Conservation (phyloP, 2,113 vertebrate species). For the Ctenomys sociabilis region DNA sequence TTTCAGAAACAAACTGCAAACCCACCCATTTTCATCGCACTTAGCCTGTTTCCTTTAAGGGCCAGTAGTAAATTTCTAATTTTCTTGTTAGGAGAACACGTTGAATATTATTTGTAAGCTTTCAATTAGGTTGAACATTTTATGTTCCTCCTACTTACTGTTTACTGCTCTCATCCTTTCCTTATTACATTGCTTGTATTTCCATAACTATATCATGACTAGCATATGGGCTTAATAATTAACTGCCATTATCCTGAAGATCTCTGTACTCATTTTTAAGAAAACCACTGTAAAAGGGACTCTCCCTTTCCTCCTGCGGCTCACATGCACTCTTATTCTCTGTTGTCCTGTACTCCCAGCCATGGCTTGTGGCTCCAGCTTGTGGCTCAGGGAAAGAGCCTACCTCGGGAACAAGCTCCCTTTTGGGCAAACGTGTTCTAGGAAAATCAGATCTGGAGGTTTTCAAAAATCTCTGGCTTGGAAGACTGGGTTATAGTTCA, state of each 20-base stretch:
- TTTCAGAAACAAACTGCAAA: background rate
- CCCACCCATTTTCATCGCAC: background rate
- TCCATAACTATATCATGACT: conserved; percentile 2
- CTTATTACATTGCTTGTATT: conserved; percentile 32
- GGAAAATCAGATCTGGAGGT: background rate
- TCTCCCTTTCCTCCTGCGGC: background rate
- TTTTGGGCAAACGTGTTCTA: background rate
- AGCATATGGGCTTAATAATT: conserved; percentile 42
- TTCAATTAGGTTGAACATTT: conserved; percentile 22
- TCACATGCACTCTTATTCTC: background rate
- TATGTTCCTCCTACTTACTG: conserved; percentile 1
- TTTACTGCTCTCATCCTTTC: background rate
- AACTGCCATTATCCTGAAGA: background rate
- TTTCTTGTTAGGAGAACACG: conserved; percentile 4
- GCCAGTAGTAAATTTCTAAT: background rate
- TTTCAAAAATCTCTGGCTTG: background rate
- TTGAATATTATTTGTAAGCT: background rate
- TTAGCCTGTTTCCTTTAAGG: conserved; percentile 10
- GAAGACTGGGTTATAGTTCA: background rate
- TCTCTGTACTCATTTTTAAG: conserved; percentile 27
- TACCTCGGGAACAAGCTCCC: conserved; percentile 5
- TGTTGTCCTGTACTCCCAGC: background rate
- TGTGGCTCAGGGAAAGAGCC: background rate
- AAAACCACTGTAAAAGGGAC: background rate
- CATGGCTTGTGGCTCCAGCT: background rate